Evolutionary conservation across 2,888 invertebrate species (phyloP).

Genomic region (Drosophila anceps): DNA sequence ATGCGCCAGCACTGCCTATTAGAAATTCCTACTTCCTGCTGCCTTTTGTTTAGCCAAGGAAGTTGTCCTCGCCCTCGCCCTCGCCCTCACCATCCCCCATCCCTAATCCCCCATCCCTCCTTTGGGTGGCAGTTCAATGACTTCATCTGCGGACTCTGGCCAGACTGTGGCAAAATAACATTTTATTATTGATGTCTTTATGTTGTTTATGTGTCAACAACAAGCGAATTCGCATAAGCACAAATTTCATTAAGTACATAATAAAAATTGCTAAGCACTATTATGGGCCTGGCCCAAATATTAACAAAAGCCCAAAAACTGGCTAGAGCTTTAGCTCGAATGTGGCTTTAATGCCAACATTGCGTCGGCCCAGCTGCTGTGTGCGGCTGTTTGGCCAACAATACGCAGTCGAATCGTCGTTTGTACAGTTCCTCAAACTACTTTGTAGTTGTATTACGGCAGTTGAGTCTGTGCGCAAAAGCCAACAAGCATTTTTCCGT

Average conservation of each 20-base stretch:
- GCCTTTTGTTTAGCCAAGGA: slow-evolving; percentile 11
- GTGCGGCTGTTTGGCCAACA: neutral
- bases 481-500: neutral
- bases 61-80: neutral
- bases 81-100: too few species aligned
- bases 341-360: slow-evolving; percentile 25
- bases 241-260: slow-evolving; percentile 76
- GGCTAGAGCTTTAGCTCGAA: slow-evolving; percentile 16
- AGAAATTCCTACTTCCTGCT: slow-evolving; percentile 19
- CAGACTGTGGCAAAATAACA: slow-evolving; percentile 43
- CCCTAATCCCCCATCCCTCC: too few species aligned
- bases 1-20: slow-evolving; percentile 39
- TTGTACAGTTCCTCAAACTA: slow-evolving; percentile 5
- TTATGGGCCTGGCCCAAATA: slow-evolving; percentile 47
- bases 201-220: slow-evolving; percentile 79
- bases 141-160: slow-evolving; percentile 54
- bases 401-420: slow-evolving; percentile 2
- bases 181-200: slow-evolving; percentile 76
- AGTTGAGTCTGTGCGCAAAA: neutral
- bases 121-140: slow-evolving; percentile 63
- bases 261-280: slow-evolving; percentile 57
- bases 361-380: neutral
- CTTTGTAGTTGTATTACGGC: neutral
- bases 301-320: slow-evolving; percentile 19
- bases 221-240: slow-evolving; percentile 76